Conservation (phyloP, 2,797 vertebrate genomes). For the Botia kubotai region DNA sequence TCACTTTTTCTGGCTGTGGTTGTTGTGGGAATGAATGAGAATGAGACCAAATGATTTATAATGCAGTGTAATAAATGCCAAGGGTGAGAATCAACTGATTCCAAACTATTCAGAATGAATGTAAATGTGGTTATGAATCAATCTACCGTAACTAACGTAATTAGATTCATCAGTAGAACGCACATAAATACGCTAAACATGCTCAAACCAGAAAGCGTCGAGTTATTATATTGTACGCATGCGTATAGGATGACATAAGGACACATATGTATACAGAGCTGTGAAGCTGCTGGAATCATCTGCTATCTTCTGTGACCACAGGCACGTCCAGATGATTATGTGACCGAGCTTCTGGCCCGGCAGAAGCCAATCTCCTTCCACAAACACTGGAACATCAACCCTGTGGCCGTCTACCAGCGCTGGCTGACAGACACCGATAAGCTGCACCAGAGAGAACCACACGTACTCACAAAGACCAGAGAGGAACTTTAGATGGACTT, state of each 20-base stretch:
- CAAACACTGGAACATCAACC: slow-evolving; percentile 92
- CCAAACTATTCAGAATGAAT: not conserved
- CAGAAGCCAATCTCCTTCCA: slow-evolving; percentile 89
- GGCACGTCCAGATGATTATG: slow-evolving; percentile 82
- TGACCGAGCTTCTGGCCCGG: slow-evolving; percentile 77
- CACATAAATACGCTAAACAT: no score
- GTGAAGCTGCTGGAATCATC: slow-evolving; percentile 2
- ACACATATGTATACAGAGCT: not conserved
- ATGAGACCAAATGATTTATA: not conserved
- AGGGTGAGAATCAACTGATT: not conserved
- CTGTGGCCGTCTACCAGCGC: slow-evolving; percentile 81
- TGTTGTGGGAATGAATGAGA: not conserved
- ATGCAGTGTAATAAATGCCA: not conserved
- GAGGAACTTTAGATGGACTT: slow-evolving; percentile 31
- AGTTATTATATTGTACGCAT: not conserved
- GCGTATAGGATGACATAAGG: not conserved
- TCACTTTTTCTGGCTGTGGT: not conserved
- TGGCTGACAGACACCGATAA: slow-evolving; percentile 78
- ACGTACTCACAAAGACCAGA: not conserved
- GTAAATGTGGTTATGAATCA: no score
- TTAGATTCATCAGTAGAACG: no score
- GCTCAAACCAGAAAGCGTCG: no score
- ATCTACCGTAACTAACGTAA: no score
- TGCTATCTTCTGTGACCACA: slow-evolving; percentile 42
- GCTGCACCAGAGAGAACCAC: not conserved